Base-by-base conservation (phyloP, 2,888 invertebrate species). In the Drosophila monieri region DNA sequence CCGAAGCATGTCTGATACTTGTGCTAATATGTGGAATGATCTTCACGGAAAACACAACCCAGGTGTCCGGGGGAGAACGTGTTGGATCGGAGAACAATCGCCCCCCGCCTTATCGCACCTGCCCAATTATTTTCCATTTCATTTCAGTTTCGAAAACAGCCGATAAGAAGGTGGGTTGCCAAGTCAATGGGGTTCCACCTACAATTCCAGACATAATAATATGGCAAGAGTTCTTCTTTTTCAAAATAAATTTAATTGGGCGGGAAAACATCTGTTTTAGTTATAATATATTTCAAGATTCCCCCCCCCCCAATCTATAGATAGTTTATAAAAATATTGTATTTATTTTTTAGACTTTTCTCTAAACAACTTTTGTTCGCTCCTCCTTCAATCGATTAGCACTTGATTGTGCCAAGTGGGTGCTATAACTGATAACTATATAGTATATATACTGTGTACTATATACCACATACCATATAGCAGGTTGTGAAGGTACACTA, bases 131-230 rank as follows among this genome's bases (percentile, higher is more conserved):
- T 41, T 64, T 46, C 14, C 14, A 37, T 53, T 46, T 18, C 14
- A 37, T 53, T 66, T 65, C 52, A 12, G 65, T 30, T 65, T 64
- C 18, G 14, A 66, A 65, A 39, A 46, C 14, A 35, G 53, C 64
- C 66, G 64, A 64, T 64, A 64, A 64, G 52, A 10, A 10, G 10
- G 25, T n/a, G 43, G 14, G 64, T 64, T 64, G 62, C 52, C 65
- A 30, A 65, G 51, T 23, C 8, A 32, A 1, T 15, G 14, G 30
- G 49, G 14, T 44, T 14, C 39, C 61, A 60, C 15, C 15, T n/a
- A 30, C 6, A 43, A 21, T 14, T 27, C 6, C 8, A 27, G 14
- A 9, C 9, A n/a, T 10, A 21, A 6, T 39, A 18, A 9, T 41
- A 41, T 18, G 41, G 41, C n/a, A n/a, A n/a, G n/a, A n/a, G n/a